Conservation (phyloP, 2,888 invertebrate species). For the Litoditis marina region DNA sequence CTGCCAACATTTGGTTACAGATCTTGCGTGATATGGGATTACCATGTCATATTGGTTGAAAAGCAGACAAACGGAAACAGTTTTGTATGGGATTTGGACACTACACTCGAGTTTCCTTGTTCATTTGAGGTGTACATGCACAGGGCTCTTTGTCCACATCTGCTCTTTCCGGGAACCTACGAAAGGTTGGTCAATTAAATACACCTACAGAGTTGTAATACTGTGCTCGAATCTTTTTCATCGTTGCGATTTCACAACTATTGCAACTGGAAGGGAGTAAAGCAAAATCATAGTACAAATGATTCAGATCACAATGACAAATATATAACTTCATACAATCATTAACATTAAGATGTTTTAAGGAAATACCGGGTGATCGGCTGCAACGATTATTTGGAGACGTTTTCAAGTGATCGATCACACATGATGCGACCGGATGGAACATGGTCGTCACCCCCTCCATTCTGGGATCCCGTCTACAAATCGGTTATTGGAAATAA, state of each 20-base stretch:
- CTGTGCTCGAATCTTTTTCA: too few species aligned
- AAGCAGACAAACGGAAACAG: background rate
- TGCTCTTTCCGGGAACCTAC: too few species aligned
- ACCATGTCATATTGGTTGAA: conserved; percentile 38
- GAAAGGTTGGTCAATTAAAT: background rate
- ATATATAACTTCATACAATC: too few species aligned
- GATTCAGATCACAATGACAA: too few species aligned
- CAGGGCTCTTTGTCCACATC: too few species aligned
- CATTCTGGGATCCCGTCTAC: conserved; percentile 4
- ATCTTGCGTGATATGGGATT: conserved; percentile 39
- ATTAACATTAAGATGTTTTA: too few species aligned
- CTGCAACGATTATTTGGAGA: conserved; percentile 11
- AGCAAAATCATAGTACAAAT: too few species aligned
- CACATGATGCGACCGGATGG: conserved; percentile 30
- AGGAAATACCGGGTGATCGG: conserved; percentile 23
- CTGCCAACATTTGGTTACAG: conserved; percentile 17
- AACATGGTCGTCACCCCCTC: conserved; percentile 11
- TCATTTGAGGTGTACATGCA: conserved; percentile 15
- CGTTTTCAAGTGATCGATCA: conserved; percentile 30
- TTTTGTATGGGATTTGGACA: conserved; percentile 35
- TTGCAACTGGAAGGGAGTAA: too few species aligned
- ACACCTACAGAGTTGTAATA: too few species aligned
- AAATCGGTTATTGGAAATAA: background rate
- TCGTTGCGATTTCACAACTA: too few species aligned
- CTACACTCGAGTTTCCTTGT: conserved; percentile 22